Base-by-base conservation (phyloP, 2,113 vertebrate genomes). In the Psittacus erithacus region DNA sequence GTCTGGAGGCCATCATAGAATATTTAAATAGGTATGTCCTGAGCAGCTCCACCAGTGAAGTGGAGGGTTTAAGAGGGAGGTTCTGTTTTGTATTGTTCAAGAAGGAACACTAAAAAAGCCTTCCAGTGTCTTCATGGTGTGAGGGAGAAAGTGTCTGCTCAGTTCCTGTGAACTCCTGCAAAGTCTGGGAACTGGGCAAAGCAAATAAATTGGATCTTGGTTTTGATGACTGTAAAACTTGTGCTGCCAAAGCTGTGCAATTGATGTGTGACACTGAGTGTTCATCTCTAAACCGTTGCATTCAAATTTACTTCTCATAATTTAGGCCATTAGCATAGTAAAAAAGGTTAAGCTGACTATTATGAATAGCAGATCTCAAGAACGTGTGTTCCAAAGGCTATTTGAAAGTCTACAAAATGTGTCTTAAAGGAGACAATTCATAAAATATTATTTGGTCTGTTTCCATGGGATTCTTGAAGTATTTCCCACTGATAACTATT, bases 371-470 rank as follows among this genome's bases (percentile, higher is more conserved):
- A 50, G n/a, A 59, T 93, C 79, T 88, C 90, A 86, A 94, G 76
- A 78, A 88, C 73, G 63, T 64, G 41, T 88, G 49, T 50, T 92
- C 86, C 50, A 79, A 95, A 94, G 46, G 80, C 68, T 84, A 13
- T 75, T 78, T n/a, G 41, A 52, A 93, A 90, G 63, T 64, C 93
- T 86, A 63, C 86, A 78, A 96, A 94, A 62, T 79, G 33, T 80
- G 69, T n/a, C 77, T 96, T 70, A 81, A 89, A 88, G 52, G 23
- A 97, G 78, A 9, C 47, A 93, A 74, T 95, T 86, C 89, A 92
- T 75, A 79, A 97, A 95, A 94, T 97, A 92, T 92, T 96, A 89
- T 95, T 97, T 95, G 70, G 35, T 95, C 53, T 52, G 94, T 94
- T 96, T 94, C 90, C 83, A 65, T 91, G 75, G 59, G 77, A 82